Conservation (phyloP, 2,113 vertebrate species). For the Pangasianodon gigas region DNA sequence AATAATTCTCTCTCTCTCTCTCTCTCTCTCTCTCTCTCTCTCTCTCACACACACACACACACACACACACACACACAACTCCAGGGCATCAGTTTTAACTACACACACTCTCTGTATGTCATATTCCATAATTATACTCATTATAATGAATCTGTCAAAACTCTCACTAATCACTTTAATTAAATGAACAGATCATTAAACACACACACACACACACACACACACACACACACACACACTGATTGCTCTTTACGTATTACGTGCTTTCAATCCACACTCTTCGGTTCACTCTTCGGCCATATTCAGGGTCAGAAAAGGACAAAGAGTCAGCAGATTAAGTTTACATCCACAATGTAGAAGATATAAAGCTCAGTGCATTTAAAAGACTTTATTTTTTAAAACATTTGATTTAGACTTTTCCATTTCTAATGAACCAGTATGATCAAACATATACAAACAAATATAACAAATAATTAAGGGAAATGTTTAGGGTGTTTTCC, state of each 20-base stretch:
- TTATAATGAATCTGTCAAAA: constrained; percentile 4
- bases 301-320: no score
- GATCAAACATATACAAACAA: background rate
- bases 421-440: no score
- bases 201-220: background rate
- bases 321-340: background rate
- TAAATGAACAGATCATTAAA: background rate
- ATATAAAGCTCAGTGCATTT: background rate
- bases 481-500: no score
- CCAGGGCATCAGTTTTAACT: background rate
- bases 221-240: background rate
- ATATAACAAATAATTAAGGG: background rate
- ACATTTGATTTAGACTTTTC: no score
- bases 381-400: background rate
- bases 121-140: background rate
- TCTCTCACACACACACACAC: background rate
- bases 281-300: background rate
- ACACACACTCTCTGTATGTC: background rate
- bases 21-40: no score
- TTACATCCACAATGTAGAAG: background rate
- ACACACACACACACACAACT: background rate
- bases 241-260: background rate
- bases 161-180: constrained; percentile 12
- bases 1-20: no score
- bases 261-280: background rate